Conservation (phyloP, 2,888 invertebrate species). For the Acrobasis consociella region DNA sequence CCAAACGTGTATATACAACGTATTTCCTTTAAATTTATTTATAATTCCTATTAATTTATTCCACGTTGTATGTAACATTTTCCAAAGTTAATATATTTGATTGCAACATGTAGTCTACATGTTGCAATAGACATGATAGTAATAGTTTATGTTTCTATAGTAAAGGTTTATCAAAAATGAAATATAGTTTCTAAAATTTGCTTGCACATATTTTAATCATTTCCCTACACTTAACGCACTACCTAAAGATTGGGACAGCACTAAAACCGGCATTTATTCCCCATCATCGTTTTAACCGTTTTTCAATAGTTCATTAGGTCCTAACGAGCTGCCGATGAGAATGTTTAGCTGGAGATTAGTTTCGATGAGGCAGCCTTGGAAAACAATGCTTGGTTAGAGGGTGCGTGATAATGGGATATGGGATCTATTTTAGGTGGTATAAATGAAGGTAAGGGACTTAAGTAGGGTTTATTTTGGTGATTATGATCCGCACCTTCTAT, state of each 20-base stretch:
- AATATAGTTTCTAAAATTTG: no score
- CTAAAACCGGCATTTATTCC: conserved; percentile 1
- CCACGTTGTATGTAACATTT: no score
- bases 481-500: neutral
- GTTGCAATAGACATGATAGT: no score
- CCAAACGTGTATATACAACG: no score
- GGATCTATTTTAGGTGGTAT: neutral
- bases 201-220: no score
- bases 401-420: conserved; percentile 9
- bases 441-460: neutral
- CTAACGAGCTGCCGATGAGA: conserved; percentile 11
- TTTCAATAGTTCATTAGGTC: conserved; percentile 22
- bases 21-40: no score
- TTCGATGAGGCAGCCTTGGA: conserved; percentile 3
- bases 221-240: neutral
- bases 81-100: no score
- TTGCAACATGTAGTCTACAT: no score
- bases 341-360: conserved; percentile 6
- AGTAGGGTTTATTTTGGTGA: conserved; percentile 1
- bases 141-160: no score
- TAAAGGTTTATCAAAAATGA: no score
- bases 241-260: conserved; percentile 7
- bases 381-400: conserved; percentile 12
- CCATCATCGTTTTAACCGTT: conserved; percentile 18
- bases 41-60: no score